Percentiles rank a stretch among this genome's conserved stretches.
phyloP scores from a whole-genome alignment of 2,113 vertebrate species.

The Spermophilus dauricus region DNA sequence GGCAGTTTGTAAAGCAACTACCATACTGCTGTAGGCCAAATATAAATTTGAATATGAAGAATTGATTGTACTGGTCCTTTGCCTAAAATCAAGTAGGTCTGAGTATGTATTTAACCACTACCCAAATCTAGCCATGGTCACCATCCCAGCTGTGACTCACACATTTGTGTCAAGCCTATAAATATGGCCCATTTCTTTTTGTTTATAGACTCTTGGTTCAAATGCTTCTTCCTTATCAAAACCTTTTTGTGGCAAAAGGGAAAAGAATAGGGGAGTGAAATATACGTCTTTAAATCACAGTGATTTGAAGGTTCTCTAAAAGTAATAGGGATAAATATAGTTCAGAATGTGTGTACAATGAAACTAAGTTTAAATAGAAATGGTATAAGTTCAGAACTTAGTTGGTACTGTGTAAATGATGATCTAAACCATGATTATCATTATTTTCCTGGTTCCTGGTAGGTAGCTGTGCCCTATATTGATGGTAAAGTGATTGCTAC shows the following conservation, averaged over 20 bases:
- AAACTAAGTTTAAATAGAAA: background rate
- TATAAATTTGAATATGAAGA: background rate
- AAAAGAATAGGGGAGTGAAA: constrained; percentile 19
- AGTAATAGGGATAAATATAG: background rate
- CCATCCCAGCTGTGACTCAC: background rate
- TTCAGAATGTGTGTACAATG: background rate
- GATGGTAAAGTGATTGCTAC: background rate
- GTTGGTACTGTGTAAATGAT: background rate
- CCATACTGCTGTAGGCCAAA: background rate
- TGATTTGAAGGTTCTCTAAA: constrained; percentile 26
- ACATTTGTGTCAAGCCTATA: background rate
- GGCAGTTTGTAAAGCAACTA: background rate
- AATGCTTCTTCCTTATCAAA: constrained; percentile 1
- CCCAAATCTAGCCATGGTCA: background rate
- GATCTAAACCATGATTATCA: background rate
- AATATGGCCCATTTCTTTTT: background rate
- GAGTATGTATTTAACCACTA: background rate
- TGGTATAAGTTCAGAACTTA: background rate
- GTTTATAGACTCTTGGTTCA: background rate
- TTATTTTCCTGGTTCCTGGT: background rate
- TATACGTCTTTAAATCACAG: background rate
- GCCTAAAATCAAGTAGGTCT: background rate
- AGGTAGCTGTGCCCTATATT: background rate
- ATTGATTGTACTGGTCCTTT: background rate
- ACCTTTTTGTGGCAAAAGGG: background rate